These are phyloP conservation scores for Agrenia bidenticulata DNA, from an alignment of 2,888 invertebrate species.

Conservation along the genomic window DNA sequence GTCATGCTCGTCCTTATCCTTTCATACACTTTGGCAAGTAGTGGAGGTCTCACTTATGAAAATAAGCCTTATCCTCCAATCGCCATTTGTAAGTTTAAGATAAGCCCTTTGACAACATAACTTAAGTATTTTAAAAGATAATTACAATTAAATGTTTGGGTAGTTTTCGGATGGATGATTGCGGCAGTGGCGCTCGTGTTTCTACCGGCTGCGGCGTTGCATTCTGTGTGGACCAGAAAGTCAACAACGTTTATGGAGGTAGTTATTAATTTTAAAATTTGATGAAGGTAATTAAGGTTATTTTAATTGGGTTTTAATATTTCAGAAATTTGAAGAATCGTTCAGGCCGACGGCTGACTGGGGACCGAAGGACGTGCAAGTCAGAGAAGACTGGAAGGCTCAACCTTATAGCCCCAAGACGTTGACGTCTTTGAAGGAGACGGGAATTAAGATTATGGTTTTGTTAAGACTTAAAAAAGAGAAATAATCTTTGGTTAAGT, in stretches of 20 bases:
- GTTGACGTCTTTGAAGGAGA: background rate
- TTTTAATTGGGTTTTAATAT: background rate
- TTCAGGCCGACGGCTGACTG: constrained; percentile 25
- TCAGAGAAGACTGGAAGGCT: constrained; percentile 32
- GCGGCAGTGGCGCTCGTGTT: constrained; percentile 56
- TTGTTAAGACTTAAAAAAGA: no score
- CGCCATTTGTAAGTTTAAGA: constrained; percentile 24
- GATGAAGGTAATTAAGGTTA: background rate
- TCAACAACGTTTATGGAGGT: constrained; percentile 15
- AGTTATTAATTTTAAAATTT: background rate
- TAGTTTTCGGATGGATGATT: constrained; percentile 34
- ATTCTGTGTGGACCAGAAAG: constrained; percentile 53
- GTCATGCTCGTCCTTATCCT: constrained; percentile 69
- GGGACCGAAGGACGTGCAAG: constrained; percentile 34
- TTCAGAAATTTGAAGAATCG: constrained; percentile 32
- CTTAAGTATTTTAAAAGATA: background rate
- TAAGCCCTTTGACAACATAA: background rate
- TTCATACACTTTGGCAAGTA: constrained; percentile 63
- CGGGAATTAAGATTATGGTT: no score
- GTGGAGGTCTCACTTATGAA: constrained; percentile 13
- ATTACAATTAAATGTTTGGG: background rate
- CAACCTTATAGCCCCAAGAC: background rate
- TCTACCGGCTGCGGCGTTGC: constrained; percentile 59
- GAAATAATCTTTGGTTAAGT: no score
- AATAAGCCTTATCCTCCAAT: constrained; percentile 20